Evolutionary conservation across 2,113 vertebrate species (phyloP).

Genomic region (Fulmarus glacialis): DNA sequence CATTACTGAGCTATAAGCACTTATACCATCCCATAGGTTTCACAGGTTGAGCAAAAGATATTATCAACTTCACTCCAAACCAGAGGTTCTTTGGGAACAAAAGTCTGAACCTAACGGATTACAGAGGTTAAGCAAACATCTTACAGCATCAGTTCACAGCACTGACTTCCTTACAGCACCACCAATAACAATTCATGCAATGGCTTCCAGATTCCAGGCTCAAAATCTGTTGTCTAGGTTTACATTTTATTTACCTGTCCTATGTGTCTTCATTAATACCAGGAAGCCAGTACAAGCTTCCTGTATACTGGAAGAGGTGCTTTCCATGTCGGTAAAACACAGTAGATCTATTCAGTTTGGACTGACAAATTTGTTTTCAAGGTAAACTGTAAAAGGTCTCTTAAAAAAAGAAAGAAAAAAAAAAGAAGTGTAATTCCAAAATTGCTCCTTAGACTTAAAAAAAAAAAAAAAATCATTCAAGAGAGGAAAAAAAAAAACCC

Average conservation of each 20-base stretch:
- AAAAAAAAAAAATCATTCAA: background rate
- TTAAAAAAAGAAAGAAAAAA: background rate
- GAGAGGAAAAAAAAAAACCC: rapidly evolving
- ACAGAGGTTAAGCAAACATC: background rate
- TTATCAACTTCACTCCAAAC: background rate
- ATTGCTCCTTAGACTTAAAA: background rate
- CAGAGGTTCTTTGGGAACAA: background rate
- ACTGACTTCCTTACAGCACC: background rate
- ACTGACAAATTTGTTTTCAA: background rate
- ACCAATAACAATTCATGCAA: background rate
- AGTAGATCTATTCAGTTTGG: background rate
- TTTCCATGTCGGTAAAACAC: background rate
- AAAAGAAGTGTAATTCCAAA: background rate
- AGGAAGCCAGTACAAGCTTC: background rate
- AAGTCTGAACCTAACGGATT: background rate
- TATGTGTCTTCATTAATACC: background rate
- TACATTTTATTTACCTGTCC: background rate
- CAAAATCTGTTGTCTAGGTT: background rate
- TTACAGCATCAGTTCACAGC: background rate
- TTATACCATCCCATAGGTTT: background rate
- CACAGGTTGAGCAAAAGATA: background rate
- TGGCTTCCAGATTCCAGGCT: background rate
- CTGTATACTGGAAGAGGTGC: background rate
- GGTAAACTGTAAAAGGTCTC: background rate
- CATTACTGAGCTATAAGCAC: background rate